Percentiles rank a stretch among this genome's conserved stretches.
These are phyloP conservation scores for Mus spicilegus DNA, from an alignment of 2,113 vertebrate species.

Conservation along the genomic window DNA sequence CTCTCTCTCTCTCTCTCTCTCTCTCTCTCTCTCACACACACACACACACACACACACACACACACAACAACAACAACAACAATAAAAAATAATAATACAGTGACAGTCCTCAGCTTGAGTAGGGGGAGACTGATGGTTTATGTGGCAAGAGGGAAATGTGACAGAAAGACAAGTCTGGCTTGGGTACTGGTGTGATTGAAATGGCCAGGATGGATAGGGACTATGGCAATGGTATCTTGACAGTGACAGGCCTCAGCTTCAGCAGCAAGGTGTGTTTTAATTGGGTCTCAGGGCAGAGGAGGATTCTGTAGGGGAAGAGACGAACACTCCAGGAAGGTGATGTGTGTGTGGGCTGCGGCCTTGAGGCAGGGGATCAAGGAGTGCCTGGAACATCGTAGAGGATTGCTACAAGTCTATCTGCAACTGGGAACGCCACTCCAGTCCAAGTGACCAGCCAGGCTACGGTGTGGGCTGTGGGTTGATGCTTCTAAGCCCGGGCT, in stretches of 20 bases:
- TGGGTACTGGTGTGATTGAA: neutral
- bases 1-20: too few species aligned
- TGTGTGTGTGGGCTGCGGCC: neutral
- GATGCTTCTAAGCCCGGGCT: neutral
- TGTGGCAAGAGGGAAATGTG: neutral
- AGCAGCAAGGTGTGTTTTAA: neutral
- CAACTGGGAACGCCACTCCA: neutral
- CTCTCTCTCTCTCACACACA: too few species aligned
- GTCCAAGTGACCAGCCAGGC: neutral
- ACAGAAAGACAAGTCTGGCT: neutral
- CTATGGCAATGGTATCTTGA: neutral
- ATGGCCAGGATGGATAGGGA: neutral
- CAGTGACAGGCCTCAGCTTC: neutral
- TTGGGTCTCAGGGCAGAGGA: neutral
- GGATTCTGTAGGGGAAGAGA: neutral
- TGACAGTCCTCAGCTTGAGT: neutral
- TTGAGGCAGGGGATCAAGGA: neutral
- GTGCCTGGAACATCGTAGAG: rapidly evolving
- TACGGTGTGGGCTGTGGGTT: neutral
- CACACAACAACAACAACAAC: neutral
- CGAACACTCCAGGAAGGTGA: rapidly evolving
- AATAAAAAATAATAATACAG: neutral
- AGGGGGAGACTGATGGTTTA: neutral
- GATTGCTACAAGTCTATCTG: neutral
- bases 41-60: neutral